phyloP scores from a whole-genome alignment of 2,797 vertebrate genomes.

The Phylloscopus collybita region DNA sequence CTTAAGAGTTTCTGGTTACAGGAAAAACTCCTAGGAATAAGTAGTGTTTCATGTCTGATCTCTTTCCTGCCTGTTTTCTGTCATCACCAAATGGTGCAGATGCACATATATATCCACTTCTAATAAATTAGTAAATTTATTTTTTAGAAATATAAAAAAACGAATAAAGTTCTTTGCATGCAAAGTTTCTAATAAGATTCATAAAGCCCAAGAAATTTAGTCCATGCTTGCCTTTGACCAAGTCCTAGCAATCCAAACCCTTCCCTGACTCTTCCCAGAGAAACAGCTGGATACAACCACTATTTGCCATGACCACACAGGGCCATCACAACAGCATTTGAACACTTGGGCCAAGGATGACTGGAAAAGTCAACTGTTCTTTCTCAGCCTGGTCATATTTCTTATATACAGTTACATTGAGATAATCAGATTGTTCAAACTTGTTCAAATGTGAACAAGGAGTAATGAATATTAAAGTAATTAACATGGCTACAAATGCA shows the following conservation, averaged over 20 bases:
- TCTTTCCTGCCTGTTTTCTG: not conserved
- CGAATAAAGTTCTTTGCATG: not conserved
- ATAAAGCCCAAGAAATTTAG: not conserved
- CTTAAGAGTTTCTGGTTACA: not conserved
- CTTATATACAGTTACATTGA: not conserved
- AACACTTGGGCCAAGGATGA: not conserved
- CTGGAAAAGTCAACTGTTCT: accelerated
- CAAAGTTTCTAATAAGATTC: not conserved
- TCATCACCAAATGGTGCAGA: not conserved
- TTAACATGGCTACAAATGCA: not conserved
- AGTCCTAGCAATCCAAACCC: not conserved
- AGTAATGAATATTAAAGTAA: not conserved
- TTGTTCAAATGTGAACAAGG: not conserved
- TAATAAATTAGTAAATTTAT: not conserved
- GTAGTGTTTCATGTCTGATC: not conserved
- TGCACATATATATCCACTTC: not conserved
- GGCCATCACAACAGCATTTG: not conserved
- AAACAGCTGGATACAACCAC: not conserved
- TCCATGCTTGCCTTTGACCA: not conserved
- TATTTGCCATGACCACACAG: not conserved
- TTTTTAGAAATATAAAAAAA: not conserved
- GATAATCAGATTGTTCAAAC: not conserved
- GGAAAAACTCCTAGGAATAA: not conserved
- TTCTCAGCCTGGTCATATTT: not conserved
- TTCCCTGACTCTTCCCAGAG: not conserved